These are phyloP conservation scores for Calonectris borealis DNA, from an alignment of 2,113 vertebrate genomes.

Conservation along the genomic window DNA sequence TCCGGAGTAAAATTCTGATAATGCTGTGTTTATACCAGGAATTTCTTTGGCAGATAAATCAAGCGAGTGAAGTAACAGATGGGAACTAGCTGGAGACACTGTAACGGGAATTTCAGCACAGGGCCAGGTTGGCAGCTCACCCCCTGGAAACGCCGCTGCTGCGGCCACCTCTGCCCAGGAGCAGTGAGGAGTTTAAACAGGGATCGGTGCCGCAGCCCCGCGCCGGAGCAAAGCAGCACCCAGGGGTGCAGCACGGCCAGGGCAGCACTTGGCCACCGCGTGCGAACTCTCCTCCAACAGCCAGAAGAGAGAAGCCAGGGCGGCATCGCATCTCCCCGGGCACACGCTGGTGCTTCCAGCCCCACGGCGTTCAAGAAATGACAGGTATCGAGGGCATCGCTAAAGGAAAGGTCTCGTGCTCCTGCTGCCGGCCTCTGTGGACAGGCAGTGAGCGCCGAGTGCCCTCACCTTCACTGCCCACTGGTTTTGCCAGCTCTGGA, in stretches of 20 bases:
- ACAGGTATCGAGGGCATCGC: rapidly evolving
- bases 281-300: not conserved
- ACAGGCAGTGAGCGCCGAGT: not conserved
- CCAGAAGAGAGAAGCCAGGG: not conserved
- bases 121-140: not conserved
- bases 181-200: not conserved
- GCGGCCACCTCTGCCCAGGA: not conserved
- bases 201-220: not conserved
- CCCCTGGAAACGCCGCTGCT: rapidly evolving
- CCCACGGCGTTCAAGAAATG: rapidly evolving
- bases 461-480: not conserved
- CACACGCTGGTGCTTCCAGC: not conserved
- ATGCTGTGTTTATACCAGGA: constrained; percentile 53
- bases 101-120: not conserved
- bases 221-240: not conserved
- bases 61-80: constrained; percentile 16
- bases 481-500: not conserved
- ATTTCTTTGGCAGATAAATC: constrained; percentile 55
- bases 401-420: not conserved
- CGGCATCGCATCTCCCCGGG: not conserved
- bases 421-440: not conserved
- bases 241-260: not conserved
- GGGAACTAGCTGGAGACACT: not conserved
- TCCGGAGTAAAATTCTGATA: constrained; percentile 32
- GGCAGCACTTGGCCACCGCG: rapidly evolving